Percentiles rank a stretch among this genome's conserved stretches.
These are phyloP conservation scores for Zootermopsis nevadensis DNA, from an alignment of 2,888 invertebrate genomes.

Conservation along the genomic window DNA sequence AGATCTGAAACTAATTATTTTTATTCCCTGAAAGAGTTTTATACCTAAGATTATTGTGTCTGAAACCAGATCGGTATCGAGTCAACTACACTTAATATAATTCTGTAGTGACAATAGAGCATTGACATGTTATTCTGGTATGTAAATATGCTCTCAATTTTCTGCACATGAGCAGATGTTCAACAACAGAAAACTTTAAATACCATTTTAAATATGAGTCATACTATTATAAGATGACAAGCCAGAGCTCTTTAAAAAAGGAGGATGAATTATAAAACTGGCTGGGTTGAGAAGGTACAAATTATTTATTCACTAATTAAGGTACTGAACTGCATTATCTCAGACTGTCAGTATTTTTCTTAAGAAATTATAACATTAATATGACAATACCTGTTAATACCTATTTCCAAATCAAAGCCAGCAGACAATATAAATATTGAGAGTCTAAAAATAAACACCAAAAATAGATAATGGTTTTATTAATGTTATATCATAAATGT, in stretches of 20 bases:
- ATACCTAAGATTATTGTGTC: no score
- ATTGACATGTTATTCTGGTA: no score
- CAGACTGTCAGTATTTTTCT: not conserved
- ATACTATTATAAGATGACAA: not conserved
- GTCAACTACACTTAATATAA: no score
- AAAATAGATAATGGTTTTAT: not conserved
- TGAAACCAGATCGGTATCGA: no score
- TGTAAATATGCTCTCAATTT: no score
- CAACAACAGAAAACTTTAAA: no score
- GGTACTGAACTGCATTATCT: not conserved
- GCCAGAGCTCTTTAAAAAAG: not conserved
- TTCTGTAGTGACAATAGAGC: no score
- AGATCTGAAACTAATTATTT: no score
- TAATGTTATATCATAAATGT: not conserved
- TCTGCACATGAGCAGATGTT: no score
- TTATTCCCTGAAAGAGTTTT: no score
- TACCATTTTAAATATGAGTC: no score
- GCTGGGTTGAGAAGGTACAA: not conserved
- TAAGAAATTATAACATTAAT: conserved; percentile 22
- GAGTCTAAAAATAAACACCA: not conserved
- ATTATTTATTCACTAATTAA: not conserved
- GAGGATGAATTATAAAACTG: not conserved
- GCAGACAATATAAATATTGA: not conserved
- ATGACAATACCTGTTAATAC: conserved; percentile 40
- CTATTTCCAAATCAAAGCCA: conserved; percentile 28